Evolutionary conservation across 1,140 invertebrate species (phyloP), one percentile per base, ranked within the genome.

Genomic region (Drosophila simulans): DNA sequence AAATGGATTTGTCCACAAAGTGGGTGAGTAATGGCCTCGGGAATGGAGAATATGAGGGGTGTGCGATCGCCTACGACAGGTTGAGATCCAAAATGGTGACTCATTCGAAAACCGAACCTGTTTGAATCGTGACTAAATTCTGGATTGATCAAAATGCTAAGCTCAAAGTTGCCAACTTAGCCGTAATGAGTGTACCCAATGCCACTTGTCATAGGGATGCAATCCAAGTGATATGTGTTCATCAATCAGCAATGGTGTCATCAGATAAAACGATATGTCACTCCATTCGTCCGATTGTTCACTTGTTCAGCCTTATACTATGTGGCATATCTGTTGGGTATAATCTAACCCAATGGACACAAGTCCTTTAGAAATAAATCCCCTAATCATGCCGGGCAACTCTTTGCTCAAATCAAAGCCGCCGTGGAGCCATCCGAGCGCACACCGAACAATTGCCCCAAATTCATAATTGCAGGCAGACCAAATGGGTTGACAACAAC

Each of bases 401-500:
- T 71, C 68, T 78, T 74, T 17, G 31, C 56, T 34, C 43, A 75
- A 78, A 62, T 74, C 59, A 51, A 53, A 78, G 69, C 49, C 53
- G 39, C 74, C 63, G 62, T 66, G 45, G 55, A 71, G 58, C 54
- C 62, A 83, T 64, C 58, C 58, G 53, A 82, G 60, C 66, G 71
- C 59, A 43, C 60, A 58, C 54, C 51, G 31, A 70, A 76, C 83
- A 86, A 88, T 86, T 88, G 74, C 74, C 83, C 83, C 74, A 82
- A 86, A 86, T 88, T 78, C 69, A 60, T 86, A 88, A 88, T 88
- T 86, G 82, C 77, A 86, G 81, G 3, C 27, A 35, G 55, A 22
- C 57, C 60, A 88, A 81, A 81, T 80, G 62, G 58, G 37, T 68
- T 68, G 60, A 58, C 43, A 71, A 56, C 37, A 60, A 54, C 43